Base-by-base conservation (phyloP, 2,113 vertebrate genomes). In the Plectropomus leopardus region DNA sequence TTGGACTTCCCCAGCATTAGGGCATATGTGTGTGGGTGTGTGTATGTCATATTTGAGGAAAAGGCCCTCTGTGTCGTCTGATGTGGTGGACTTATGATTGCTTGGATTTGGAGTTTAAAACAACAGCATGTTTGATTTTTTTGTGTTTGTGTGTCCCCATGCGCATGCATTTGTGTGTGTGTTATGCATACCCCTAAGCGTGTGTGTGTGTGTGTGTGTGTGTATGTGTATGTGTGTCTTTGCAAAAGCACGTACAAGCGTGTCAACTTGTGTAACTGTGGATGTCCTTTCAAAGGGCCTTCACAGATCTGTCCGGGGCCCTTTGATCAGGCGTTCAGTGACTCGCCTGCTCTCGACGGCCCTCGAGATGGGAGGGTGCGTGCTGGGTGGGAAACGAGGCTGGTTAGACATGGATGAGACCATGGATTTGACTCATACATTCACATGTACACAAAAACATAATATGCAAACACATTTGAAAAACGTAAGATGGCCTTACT, bases 281-380 rank as follows among this genome's bases (percentile, higher is more conserved):
- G 82, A 90, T 78, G 83, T 88, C 89, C 83, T 89, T 91, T 91
- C 89, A 90, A 92, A 90, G 88, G 84, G 85, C 80, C 82, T 86
- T 91, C 88, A 85, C 82, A 85, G 83, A 90, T 89, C 76, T 84
- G 89, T 86, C 86, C 68, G 7, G 59, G 82, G 78, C 66, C 82
- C 87, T 93, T 93, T 92, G 88, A 94, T 92, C 90, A 90, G 75
- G 5, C 76, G 1, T 28, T 86, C 58, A 58, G 21, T 80, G 84
- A 79, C 88, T 90, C 55, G 76, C 45, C 78, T 81, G 72, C 75
- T 83, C 60, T 85, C 76, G 30, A 66, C 34, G 63, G 79, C 81
- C 73, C 84, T 74, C 44, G 16, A 89, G 89, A 88, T 48, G 59
- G 76, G 60, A 51, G 73, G 79, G 75, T 82, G 79, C 72, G 44